These are phyloP conservation scores for Tachyglossus aculeatus DNA, from an alignment of 2,797 vertebrate genomes.

Conservation along the genomic window DNA sequence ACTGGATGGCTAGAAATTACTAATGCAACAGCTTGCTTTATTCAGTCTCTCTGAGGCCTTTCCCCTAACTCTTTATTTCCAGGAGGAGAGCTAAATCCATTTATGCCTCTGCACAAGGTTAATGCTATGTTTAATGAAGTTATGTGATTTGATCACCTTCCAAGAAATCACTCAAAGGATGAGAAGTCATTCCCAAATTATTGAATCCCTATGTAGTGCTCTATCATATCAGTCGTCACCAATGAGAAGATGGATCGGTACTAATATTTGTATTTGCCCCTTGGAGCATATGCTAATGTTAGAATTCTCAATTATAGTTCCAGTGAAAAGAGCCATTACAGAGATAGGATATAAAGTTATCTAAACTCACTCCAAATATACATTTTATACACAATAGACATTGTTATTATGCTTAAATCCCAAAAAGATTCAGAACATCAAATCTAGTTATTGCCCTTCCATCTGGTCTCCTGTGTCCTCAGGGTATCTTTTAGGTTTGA, in stretches of 20 bases:
- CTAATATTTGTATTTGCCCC: neutral
- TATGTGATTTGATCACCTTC: neutral
- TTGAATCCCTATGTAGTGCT: neutral
- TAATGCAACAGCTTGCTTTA: too few species aligned
- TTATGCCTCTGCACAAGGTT: neutral
- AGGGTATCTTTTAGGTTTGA: slow-evolving; percentile 42
- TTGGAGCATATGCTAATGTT: neutral
- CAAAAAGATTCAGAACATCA: slow-evolving; percentile 55
- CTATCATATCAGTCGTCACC: neutral
- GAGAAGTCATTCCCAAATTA: neutral
- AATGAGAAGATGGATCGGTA: neutral
- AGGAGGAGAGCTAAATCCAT: too few species aligned
- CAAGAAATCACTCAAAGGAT: neutral
- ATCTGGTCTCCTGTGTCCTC: slow-evolving; percentile 41
- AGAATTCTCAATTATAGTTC: neutral
- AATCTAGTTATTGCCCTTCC: slow-evolving; percentile 26
- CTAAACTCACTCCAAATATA: slow-evolving; percentile 6
- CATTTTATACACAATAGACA: neutral
- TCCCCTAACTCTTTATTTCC: neutral
- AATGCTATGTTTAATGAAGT: neutral
- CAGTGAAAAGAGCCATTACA: too few species aligned
- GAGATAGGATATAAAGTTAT: slow-evolving; percentile 18
- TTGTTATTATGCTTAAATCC: slow-evolving; percentile 40
- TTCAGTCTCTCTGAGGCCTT: neutral
- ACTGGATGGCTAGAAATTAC: too few species aligned